A percentile compares a stretch with the other conserved stretches of the same genome.
These are phyloP conservation scores for Anastrepha obliqua DNA, from an alignment of 1,140 invertebrate genomes.

Conservation along the genomic window DNA sequence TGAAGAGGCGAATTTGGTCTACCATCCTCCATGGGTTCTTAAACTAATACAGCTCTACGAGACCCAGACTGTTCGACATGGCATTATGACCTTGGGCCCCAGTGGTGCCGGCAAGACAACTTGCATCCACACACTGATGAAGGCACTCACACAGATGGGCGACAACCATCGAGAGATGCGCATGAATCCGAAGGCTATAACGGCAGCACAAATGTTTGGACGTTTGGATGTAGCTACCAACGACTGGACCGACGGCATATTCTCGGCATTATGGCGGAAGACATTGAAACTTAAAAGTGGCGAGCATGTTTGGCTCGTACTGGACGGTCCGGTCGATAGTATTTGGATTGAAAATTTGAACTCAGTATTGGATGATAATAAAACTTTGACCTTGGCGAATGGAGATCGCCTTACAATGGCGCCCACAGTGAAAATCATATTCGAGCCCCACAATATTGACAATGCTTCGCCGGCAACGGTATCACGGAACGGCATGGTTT, in stretches of 20 bases:
- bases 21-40: slow-evolving; percentile 94
- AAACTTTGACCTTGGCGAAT: slow-evolving; percentile 94
- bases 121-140: slow-evolving; percentile 97
- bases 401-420: slow-evolving; percentile 95
- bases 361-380: slow-evolving; percentile 96
- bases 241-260: slow-evolving; percentile 98
- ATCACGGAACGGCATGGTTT: slow-evolving; percentile 97
- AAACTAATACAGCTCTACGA: slow-evolving; percentile 97
- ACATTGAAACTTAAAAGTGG: slow-evolving; percentile 92
- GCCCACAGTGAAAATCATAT: slow-evolving; percentile 94
- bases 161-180: slow-evolving; percentile 93
- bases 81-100: slow-evolving; percentile 97
- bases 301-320: slow-evolving; percentile 92
- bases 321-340: slow-evolving; percentile 96
- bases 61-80: slow-evolving; percentile 95
- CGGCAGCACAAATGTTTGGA: slow-evolving; percentile 98
- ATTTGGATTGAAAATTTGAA: slow-evolving; percentile 99
- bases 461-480: slow-evolving; percentile 97
- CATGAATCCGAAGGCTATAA: slow-evolving; percentile 99
- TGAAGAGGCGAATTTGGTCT: slow-evolving; percentile 85
- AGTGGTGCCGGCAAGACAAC: slow-evolving; percentile 96
- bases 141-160: slow-evolving; percentile 89
- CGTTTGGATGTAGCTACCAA: slow-evolving; percentile 96
- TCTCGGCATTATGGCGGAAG: slow-evolving; percentile 96
- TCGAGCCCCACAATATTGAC: slow-evolving; percentile 97